Evolutionary conservation across 2,113 vertebrate species (phyloP).

Genomic region (Embiotoca jacksoni): DNA sequence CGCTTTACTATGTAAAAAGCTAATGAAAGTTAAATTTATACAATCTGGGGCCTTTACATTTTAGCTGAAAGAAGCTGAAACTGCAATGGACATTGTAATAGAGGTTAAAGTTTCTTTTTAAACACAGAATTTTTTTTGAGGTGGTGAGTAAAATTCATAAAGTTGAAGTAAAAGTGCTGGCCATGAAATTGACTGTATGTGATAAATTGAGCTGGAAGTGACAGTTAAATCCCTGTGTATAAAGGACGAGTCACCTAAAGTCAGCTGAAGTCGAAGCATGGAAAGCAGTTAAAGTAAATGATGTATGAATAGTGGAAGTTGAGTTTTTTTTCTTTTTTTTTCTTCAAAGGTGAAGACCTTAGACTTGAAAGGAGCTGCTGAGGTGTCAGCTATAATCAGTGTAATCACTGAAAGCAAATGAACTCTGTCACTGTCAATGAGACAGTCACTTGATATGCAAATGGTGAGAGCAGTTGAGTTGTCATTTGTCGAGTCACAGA

Average conservation of each 20-base stretch:
- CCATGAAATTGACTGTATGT: background rate
- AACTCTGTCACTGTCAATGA: background rate
- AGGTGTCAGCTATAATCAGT: background rate
- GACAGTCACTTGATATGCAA: background rate
- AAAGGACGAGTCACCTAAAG: background rate
- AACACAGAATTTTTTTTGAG: too few relatives aligned
- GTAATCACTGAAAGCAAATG: background rate
- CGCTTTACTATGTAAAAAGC: too few relatives aligned
- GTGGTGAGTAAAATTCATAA: too few relatives aligned
- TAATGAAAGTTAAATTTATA: too few relatives aligned
- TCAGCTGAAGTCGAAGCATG: background rate
- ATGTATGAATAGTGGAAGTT: background rate
- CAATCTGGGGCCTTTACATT: too few relatives aligned
- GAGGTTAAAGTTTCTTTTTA: too few relatives aligned
- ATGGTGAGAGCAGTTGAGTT: background rate
- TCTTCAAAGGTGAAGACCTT: too few relatives aligned
- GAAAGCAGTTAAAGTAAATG: background rate
- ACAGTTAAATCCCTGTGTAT: background rate
- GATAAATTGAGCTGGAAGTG: too few relatives aligned
- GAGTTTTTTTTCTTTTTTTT: too few relatives aligned
- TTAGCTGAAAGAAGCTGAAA: too few relatives aligned
- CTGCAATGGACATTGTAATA: too few relatives aligned
- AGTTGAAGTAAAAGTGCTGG: background rate
- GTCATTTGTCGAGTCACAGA: background rate
- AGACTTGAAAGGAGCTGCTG: background rate